These are phyloP conservation scores for Muschampia plurimacula DNA, from an alignment of 2,888 invertebrate genomes.

Conservation along the genomic window DNA sequence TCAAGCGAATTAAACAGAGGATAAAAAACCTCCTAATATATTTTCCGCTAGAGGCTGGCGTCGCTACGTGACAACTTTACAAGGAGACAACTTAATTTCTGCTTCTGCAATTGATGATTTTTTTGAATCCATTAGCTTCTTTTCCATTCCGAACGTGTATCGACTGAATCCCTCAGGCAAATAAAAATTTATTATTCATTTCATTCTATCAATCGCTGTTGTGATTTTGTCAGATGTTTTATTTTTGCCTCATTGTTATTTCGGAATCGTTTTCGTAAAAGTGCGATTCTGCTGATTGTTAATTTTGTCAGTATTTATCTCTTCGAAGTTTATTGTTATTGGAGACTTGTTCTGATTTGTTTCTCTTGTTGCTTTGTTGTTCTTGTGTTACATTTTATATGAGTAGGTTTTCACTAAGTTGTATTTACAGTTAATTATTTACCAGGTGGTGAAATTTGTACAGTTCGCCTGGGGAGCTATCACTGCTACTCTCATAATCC, in stretches of 20 bases:
- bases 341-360: background rate
- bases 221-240: constrained; percentile 45
- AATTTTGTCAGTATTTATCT: constrained; percentile 27
- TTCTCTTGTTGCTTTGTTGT: background rate
- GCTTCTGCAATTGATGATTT: constrained; percentile 46
- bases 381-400: background rate
- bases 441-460: too few species aligned
- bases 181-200: constrained; percentile 52
- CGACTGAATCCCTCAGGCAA: constrained; percentile 45
- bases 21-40: constrained; percentile 33
- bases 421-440: too few species aligned
- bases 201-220: constrained; percentile 47
- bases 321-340: background rate
- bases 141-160: constrained; percentile 50
- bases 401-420: background rate
- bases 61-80: constrained; percentile 46
- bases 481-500: too few species aligned
- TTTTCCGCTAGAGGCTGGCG: constrained; percentile 17
- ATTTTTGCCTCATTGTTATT: constrained; percentile 44
- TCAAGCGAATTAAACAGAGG: constrained; percentile 26
- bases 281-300: constrained; percentile 26
- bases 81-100: constrained; percentile 48
- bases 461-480: too few species aligned
- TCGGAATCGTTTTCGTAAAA: constrained; percentile 40
- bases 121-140: constrained; percentile 46